A percentile compares a stretch with the other conserved stretches of the same genome.
phyloP scores from a whole-genome alignment of 23 tunicate genomes.

The Oikopleura dioica region DNA sequence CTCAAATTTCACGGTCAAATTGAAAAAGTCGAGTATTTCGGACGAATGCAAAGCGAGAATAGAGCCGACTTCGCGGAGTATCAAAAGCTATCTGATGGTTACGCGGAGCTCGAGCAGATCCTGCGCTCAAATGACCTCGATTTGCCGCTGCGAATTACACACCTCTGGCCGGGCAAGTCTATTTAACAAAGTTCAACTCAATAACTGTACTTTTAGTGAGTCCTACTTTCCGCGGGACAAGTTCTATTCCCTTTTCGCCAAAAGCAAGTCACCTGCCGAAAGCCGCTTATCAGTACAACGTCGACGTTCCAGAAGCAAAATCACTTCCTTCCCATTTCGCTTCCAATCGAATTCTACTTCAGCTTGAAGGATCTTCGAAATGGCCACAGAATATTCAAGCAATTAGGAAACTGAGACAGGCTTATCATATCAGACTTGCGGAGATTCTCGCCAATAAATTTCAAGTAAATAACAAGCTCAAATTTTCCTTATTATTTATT shows the following conservation, averaged over 20 bases:
- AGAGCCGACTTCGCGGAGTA: too few species aligned
- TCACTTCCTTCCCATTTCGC: background rate
- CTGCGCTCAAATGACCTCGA: background rate
- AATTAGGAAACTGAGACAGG: background rate
- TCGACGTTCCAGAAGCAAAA: background rate
- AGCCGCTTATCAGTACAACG: background rate
- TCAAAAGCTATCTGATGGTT: too few species aligned
- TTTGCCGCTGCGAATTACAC: background rate
- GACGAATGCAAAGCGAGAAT: background rate
- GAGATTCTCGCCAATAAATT: background rate
- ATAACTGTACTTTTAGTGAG: too few species aligned
- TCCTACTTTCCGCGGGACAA: background rate
- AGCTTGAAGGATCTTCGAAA: background rate
- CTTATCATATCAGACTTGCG: background rate
- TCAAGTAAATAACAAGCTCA: too few species aligned
- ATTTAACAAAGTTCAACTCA: too few species aligned
- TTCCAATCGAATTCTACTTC: background rate
- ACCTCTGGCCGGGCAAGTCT: background rate
- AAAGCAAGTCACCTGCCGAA: background rate
- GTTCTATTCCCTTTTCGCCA: background rate
- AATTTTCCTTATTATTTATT: too few species aligned
- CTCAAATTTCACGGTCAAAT: background rate
- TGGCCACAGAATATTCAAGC: background rate
- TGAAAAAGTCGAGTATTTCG: background rate
- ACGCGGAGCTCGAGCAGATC: background rate